Percentiles rank a stretch among this genome's conserved stretches.
Conservation (phyloP, 2,888 invertebrate genomes). For the Amblyjoppa proteus region DNA sequence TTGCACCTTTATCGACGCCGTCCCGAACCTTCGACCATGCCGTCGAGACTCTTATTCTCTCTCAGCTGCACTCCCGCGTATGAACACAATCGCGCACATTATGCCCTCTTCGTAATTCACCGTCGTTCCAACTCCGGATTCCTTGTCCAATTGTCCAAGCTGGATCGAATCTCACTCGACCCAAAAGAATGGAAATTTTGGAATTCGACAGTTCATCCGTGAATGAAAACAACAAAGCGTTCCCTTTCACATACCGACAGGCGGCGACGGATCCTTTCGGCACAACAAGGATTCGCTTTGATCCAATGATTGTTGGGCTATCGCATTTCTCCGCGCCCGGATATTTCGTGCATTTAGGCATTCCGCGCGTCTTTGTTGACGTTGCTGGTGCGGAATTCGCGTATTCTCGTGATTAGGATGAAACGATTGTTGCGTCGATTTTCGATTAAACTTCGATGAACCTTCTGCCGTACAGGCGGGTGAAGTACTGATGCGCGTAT, state of each 20-base stretch:
- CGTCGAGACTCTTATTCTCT: constrained; percentile 20
- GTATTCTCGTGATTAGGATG: background rate
- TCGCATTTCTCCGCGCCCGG: background rate
- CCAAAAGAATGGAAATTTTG: background rate
- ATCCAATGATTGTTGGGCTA: background rate
- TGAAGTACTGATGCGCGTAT: background rate
- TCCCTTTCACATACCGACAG: background rate
- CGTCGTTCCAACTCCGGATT: background rate
- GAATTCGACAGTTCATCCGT: background rate
- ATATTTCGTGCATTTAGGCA: background rate
- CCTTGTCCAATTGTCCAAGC: background rate
- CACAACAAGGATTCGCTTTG: background rate
- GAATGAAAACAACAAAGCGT: background rate
- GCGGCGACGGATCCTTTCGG: no score
- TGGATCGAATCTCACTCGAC: background rate
- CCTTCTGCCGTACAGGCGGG: background rate
- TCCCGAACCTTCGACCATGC: background rate
- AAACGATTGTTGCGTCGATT: constrained; percentile 2
- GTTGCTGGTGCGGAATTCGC: background rate
- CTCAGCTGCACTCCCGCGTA: constrained; percentile 4
- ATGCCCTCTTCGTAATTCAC: background rate
- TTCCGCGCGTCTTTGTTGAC: background rate
- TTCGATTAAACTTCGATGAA: constrained; percentile 15
- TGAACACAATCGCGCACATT: background rate
- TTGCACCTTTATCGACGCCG: constrained; percentile 10